phyloP scores from a whole-genome alignment of 2,797 vertebrate genomes.

The Typhlichthys eigenmanni region DNA sequence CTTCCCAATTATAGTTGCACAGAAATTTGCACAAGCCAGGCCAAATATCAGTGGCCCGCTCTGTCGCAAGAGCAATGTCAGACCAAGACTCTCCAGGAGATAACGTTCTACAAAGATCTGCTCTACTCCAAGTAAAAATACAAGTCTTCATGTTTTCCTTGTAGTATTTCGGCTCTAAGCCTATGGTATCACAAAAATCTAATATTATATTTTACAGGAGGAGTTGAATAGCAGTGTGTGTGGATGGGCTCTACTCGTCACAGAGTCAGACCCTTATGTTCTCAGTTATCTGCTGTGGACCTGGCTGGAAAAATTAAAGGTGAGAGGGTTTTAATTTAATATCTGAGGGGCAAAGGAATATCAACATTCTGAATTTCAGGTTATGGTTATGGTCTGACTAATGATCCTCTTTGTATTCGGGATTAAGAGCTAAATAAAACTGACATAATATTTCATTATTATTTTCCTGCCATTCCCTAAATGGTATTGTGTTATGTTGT shows the following conservation, averaged over 20 bases:
- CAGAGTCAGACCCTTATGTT: constrained; percentile 76
- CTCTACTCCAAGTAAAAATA: constrained; percentile 71
- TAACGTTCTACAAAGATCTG: constrained; percentile 62
- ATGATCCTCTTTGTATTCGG: too few relatives aligned
- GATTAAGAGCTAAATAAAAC: too few relatives aligned
- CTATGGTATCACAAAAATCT: background rate
- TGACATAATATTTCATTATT: too few relatives aligned
- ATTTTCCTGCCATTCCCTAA: too few relatives aligned
- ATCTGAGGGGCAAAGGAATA: too few relatives aligned
- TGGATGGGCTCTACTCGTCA: constrained; percentile 77
- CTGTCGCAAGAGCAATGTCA: constrained; percentile 78
- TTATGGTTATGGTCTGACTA: too few relatives aligned
- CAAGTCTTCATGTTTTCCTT: background rate
- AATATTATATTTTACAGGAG: constrained; percentile 59
- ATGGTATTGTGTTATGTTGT: too few relatives aligned
- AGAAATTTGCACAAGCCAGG: constrained; percentile 40
- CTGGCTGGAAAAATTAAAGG: constrained; percentile 82
- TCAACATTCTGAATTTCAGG: too few relatives aligned
- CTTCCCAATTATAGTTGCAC: constrained; percentile 49
- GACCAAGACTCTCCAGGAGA: constrained; percentile 60
- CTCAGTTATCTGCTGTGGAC: constrained; percentile 79
- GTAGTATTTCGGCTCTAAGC: background rate
- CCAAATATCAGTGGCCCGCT: constrained; percentile 51
- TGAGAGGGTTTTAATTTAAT: constrained; percentile 45
- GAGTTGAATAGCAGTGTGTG: constrained; percentile 80